Base-by-base conservation (phyloP, 2,888 invertebrate genomes). In the Ptilodon capucinus region DNA sequence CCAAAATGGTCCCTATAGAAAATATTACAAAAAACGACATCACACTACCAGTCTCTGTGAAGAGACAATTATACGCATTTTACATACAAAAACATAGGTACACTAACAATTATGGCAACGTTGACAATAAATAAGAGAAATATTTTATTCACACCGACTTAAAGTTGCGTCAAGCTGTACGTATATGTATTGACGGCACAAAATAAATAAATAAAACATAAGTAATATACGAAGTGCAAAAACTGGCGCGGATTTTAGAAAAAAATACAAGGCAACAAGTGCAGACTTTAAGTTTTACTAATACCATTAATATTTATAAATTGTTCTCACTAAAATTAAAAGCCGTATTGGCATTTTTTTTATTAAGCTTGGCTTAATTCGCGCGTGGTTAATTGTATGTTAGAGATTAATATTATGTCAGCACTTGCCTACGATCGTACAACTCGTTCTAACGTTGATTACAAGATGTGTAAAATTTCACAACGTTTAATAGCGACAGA, bases 71-170 rank as follows among this genome's bases (percentile, higher is more conserved):
- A 84, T 88, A 90, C 89, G 88, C 87, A 87, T 88, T 81, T 84
- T 70, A 84, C 75, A 79, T 79, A 79, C 73, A 83, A 80, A 72
- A 83, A 86, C 82, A 87, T 87, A 65, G 65, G 66, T 65, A 89
- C 87, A 83, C 88, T 90, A 90, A 90, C 82, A 90, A 86, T 86
- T 91, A 91, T 91, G 91, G 91, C 91, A 91, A 91, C 91, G 78
- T 89, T 85, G 89, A 89, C 82, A 90, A 90, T 91, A 91, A 91
- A 91, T 91, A 90, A 87, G 79, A 76, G 64, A 68, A 78, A 78
- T 75, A 69, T 62, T 68, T 81, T 85, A 87, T 86, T 84, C 87
- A 87, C 86, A 87, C 78, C 74, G 75, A 80, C 71, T 78, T 69
- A 70, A 69, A 75, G 74, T 75, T 57, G 64, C 64, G 58, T 60